Evolutionary conservation across 2,113 vertebrate genomes (phyloP).

Genomic region (Andinoacara biseriatus): DNA sequence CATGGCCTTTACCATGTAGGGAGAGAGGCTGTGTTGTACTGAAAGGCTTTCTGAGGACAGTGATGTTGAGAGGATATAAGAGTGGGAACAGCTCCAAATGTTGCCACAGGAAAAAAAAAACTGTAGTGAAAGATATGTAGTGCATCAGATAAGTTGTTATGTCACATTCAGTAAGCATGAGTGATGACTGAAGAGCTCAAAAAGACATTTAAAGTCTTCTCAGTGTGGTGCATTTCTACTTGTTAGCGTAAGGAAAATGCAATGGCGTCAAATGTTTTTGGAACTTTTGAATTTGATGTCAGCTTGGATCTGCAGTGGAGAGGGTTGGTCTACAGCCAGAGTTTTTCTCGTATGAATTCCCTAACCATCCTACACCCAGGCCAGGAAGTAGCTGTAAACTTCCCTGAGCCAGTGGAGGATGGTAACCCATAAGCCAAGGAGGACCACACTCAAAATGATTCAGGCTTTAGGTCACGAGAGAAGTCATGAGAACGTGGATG

Average conservation of each 20-base stretch:
- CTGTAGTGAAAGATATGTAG: constrained; percentile 15
- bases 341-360: constrained; percentile 43
- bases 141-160: constrained; percentile 22
- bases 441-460: constrained; percentile 12
- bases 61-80: constrained; percentile 38
- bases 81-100: constrained; percentile 49
- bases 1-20: constrained; percentile 65
- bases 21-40: constrained; percentile 27
- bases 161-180: constrained; percentile 12
- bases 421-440: constrained; percentile 30
- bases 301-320: constrained; percentile 17
- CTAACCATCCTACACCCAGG: not conserved
- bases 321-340: constrained; percentile 48
- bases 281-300: constrained; percentile 24
- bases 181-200: not conserved
- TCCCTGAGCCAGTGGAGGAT: constrained; percentile 46
- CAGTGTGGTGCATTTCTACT: not conserved
- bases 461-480: constrained; percentile 65
- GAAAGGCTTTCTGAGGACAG: constrained; percentile 38
- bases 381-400: constrained; percentile 53
- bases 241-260: not conserved
- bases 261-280: not conserved
- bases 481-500: constrained; percentile 48
- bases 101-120: constrained; percentile 2
- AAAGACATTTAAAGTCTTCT: constrained; percentile 8